These are phyloP conservation scores for Picathartes gymnocephalus DNA, from an alignment of 2,113 vertebrate species.

Conservation along the genomic window DNA sequence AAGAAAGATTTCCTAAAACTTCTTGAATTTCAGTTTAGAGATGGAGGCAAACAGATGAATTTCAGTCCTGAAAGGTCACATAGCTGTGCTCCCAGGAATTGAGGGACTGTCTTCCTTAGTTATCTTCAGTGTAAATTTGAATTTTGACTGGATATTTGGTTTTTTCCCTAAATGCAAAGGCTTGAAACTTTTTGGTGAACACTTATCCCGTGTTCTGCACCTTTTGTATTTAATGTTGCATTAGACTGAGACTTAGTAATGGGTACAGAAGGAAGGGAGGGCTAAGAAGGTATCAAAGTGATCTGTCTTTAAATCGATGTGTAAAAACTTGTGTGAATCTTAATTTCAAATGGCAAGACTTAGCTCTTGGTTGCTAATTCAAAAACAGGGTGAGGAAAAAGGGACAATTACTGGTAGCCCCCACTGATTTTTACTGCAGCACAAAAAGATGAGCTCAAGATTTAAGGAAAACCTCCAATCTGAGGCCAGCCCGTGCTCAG, in stretches of 20 bases:
- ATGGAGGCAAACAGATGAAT: background rate
- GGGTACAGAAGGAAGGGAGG: background rate
- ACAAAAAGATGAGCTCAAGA: background rate
- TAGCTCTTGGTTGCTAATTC: background rate
- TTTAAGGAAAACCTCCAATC: background rate
- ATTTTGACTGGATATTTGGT: background rate
- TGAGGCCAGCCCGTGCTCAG: background rate
- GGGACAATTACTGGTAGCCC: background rate
- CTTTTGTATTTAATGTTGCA: background rate
- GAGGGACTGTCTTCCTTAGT: background rate
- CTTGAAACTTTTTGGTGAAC: background rate
- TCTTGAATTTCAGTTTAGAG: background rate
- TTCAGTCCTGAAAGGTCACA: background rate
- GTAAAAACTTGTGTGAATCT: background rate
- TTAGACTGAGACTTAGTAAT: background rate
- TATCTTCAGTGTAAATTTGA: background rate
- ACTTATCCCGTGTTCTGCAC: fast-evolving
- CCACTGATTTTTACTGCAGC: background rate
- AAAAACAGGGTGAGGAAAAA: background rate
- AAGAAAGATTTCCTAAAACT: background rate
- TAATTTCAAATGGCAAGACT: background rate
- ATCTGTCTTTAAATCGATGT: background rate
- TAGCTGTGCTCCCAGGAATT: background rate
- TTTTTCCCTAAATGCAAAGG: background rate
- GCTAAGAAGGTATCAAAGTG: background rate